A percentile compares a stretch with the other conserved stretches of the same genome.
Conservation (phyloP, 1,140 invertebrate species). For the Stegodyphus dumicola region DNA sequence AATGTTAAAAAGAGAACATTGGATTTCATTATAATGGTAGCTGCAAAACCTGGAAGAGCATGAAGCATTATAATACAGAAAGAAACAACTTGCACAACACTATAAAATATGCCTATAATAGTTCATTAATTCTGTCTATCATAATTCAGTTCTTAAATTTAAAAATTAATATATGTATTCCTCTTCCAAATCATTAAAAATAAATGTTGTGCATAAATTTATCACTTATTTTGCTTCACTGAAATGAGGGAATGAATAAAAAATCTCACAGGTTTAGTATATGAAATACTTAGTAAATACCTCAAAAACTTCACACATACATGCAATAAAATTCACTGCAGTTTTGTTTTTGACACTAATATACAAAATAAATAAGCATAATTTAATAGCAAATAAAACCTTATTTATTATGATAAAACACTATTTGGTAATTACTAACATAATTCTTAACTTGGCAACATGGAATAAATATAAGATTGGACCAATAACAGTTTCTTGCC, state of each 20-base stretch:
- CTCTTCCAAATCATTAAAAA: no score
- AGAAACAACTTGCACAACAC: neutral
- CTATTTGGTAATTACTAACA: neutral
- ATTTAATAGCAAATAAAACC: neutral
- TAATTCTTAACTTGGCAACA: neutral
- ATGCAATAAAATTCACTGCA: no score
- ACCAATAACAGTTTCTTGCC: neutral
- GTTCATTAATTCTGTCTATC: no score
- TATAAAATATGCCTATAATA: no score
- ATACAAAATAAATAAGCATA: neutral
- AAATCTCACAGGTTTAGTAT: no score
- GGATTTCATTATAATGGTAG: constrained; percentile 39
- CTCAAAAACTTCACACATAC: no score
- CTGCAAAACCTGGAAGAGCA: constrained; percentile 31
- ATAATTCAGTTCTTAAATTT: no score
- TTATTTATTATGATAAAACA: neutral
- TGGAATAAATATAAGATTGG: neutral
- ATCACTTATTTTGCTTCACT: no score
- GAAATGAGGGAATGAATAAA: no score
- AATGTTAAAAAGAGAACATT: neutral
- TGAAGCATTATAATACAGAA: neutral
- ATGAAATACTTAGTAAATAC: no score
- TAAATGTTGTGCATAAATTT: no score
- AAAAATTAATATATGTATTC: no score
- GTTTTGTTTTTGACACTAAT: neutral